These are phyloP conservation scores for Dorcus parallelipipedus DNA, from an alignment of 2,888 invertebrate genomes.

Conservation along the genomic window DNA sequence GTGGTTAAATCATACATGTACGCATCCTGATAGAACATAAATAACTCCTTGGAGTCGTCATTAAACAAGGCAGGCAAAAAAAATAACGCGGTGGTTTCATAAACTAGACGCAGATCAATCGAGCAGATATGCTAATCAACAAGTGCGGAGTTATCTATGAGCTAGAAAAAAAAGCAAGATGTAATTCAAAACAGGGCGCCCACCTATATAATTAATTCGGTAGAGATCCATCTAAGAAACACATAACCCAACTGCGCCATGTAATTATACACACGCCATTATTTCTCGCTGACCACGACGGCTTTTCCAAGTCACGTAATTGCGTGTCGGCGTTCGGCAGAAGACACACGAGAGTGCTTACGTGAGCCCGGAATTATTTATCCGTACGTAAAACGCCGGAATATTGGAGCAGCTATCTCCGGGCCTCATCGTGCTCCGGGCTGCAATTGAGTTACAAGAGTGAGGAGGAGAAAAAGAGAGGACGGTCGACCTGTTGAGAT, in stretches of 20 bases:
- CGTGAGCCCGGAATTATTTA: neutral
- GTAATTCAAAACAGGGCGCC: conserved; percentile 8
- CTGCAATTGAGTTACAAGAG: neutral
- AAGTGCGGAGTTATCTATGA: neutral
- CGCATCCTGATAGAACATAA: too few species aligned
- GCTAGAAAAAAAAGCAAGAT: conserved; percentile 1
- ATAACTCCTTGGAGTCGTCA: too few species aligned
- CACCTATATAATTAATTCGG: conserved; percentile 23
- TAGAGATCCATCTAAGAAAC: conserved; percentile 21
- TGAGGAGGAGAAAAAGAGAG: neutral
- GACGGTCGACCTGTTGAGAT: neutral
- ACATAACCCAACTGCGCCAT: conserved; percentile 19
- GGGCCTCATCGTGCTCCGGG: conserved; percentile 1
- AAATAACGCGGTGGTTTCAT: neutral
- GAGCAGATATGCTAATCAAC: conserved; percentile 6
- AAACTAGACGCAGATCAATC: conserved; percentile 2
- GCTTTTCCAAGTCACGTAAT: conserved; percentile 17
- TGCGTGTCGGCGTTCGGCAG: neutral
- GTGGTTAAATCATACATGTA: too few species aligned
- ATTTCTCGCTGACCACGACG: conserved; percentile 17
- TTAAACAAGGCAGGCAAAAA: too few species aligned
- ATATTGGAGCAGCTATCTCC: conserved; percentile 4
- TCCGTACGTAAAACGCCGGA: conserved; percentile 4
- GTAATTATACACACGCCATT: conserved; percentile 25
- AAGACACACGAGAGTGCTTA: neutral